Evolutionary conservation across 2,797 vertebrate species (phyloP).

Genomic region (Pseudochaenichthys georgianus): DNA sequence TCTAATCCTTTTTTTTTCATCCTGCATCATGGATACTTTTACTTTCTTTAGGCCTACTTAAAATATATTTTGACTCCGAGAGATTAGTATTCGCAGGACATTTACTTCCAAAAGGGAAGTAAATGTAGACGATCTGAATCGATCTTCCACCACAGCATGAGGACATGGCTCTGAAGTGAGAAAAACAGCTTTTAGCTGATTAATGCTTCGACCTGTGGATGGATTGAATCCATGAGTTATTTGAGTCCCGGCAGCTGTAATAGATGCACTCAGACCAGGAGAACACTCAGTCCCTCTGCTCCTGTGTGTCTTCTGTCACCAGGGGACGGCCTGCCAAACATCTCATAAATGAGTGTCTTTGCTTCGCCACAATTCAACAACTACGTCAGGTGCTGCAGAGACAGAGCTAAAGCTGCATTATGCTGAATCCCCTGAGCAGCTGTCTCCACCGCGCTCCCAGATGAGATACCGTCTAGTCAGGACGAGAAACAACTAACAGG

Average conservation of each 20-base stretch:
- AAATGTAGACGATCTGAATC: neutral
- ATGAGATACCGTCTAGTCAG: constrained; percentile 61
- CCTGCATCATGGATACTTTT: neutral
- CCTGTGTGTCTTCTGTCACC: constrained; percentile 39
- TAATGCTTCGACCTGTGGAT: constrained; percentile 30
- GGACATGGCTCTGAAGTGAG: constrained; percentile 29
- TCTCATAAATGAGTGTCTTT: constrained; percentile 47
- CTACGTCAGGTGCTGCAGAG: constrained; percentile 49
- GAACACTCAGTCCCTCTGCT: constrained; percentile 43
- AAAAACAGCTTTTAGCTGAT: constrained; percentile 45
- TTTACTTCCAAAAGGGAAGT: neutral
- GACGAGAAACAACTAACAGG: constrained; percentile 51
- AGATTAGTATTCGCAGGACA: neutral
- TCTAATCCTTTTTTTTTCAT: too few relatives aligned
- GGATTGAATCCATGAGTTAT: constrained; percentile 66
- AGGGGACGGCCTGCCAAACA: constrained; percentile 43
- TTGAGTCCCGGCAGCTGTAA: constrained; percentile 56
- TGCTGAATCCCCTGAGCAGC: constrained; percentile 45
- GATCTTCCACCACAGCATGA: neutral
- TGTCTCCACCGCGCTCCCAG: constrained; percentile 21
- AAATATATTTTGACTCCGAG: too few relatives aligned
- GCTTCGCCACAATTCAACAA: constrained; percentile 40
- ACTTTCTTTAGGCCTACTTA: neutral
- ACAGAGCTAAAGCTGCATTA: constrained; percentile 43
- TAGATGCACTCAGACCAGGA: constrained; percentile 25